Percentiles rank a stretch among this genome's conserved stretches.
These are phyloP conservation scores for Cossypha niveicapilla DNA, from an alignment of 2,797 vertebrate genomes.

Conservation along the genomic window DNA sequence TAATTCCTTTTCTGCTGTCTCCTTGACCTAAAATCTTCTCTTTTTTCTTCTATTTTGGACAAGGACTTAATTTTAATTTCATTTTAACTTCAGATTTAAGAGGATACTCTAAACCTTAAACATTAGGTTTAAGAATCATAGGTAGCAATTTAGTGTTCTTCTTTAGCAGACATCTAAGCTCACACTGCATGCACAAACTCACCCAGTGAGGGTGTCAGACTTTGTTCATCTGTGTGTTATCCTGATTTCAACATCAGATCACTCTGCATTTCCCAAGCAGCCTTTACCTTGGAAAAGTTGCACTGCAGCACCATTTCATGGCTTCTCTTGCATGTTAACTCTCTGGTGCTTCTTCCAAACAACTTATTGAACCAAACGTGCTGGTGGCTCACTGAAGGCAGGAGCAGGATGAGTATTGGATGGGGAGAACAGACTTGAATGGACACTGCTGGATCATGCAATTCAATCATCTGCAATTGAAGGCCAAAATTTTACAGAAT, in stretches of 20 bases:
- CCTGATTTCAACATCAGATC: slow-evolving; percentile 38
- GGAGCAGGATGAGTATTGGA: neutral
- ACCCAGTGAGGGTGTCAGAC: neutral
- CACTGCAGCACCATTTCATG: neutral
- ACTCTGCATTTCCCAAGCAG: neutral
- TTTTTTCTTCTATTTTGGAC: neutral
- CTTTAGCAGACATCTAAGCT: neutral
- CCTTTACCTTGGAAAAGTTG: slow-evolving; percentile 11
- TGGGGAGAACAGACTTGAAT: neutral
- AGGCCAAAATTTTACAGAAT: neutral
- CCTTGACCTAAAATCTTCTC: neutral
- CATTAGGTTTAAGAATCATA: neutral
- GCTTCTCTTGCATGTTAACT: neutral
- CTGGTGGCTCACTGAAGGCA: neutral
- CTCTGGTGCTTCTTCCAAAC: neutral
- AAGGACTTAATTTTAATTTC: neutral
- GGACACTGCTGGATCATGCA: neutral
- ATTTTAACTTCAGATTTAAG: neutral
- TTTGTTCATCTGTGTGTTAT: neutral
- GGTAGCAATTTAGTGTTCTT: neutral
- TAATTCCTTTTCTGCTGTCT: neutral
- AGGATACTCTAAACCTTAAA: neutral
- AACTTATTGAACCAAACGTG: neutral
- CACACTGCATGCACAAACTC: neutral
- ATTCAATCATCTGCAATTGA: neutral